Conservation (phyloP, 2,113 vertebrate genomes). For the Otolemur garnettii region DNA sequence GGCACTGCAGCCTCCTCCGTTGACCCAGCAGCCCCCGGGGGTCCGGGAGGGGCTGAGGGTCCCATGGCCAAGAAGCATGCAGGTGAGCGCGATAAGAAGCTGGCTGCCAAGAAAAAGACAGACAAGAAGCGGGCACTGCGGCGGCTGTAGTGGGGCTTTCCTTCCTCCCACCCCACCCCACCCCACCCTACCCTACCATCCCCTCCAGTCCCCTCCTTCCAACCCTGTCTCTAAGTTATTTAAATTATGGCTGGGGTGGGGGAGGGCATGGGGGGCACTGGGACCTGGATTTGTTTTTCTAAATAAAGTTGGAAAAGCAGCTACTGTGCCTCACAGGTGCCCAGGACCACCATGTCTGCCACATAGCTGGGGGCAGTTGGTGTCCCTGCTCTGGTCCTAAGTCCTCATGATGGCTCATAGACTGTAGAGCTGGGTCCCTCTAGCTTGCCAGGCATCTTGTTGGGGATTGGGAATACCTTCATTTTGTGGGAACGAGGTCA, state of each 20-base stretch:
- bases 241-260: slow-evolving; percentile 82
- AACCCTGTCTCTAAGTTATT: slow-evolving; percentile 82
- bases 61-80: slow-evolving; percentile 96
- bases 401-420: not conserved
- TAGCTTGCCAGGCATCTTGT: not conserved
- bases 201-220: not conserved
- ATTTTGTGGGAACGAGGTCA: too few species aligned
- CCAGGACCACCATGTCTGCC: not conserved
- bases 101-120: slow-evolving; percentile 93
- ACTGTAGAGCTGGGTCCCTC: not conserved
- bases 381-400: not conserved
- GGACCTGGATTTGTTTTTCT: slow-evolving; percentile 81
- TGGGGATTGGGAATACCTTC: not conserved
- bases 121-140: slow-evolving; percentile 96
- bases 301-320: slow-evolving; percentile 84
- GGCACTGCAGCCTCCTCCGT: slow-evolving; percentile 73
- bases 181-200: not conserved
- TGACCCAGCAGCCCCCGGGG: slow-evolving; percentile 84
- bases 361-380: not conserved
- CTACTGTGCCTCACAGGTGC: not conserved
- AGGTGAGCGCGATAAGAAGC: slow-evolving; percentile 91
- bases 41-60: slow-evolving; percentile 83
- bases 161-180: not conserved
- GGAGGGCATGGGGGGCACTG: slow-evolving; percentile 29
- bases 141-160: slow-evolving; percentile 89